Base-by-base conservation (phyloP, 2,888 invertebrate species). In the Cotesia congregata region DNA sequence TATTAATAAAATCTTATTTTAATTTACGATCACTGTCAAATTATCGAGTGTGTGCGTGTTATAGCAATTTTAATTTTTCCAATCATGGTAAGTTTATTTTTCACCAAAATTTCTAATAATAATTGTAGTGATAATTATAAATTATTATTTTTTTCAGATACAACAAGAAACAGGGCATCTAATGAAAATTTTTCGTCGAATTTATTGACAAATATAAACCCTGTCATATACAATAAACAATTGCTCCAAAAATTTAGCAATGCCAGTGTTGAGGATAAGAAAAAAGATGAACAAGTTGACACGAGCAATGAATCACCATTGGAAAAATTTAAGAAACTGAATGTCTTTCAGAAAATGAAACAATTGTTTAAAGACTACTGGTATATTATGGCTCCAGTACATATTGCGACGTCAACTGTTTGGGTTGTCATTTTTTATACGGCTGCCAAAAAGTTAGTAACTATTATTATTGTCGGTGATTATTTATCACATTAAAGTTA, bases 381-480 rank as follows among this genome's bases (percentile, higher is more conserved):
- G 96, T 98, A 99, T 90, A 95, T 99, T 74, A 90, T 98, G 76
- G 91, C 99, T 76, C 98, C 97, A 4, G 98, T 99, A 1, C 99
- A 99, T 90, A 86, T 95, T 70, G 92, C 93, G 17, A 98, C 98
- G 7, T 99, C 98, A 1, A 91, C 93, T 50, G 91, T 94, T 75
- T 99, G 98, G 98, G 94, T 95, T 89, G 95, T 94, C 15, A 91
- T 94, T 20, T 97, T 98, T 90, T 99, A 97, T 90, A 94, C 95
- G 86, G 90, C 94, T 83, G 95, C 96, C 7, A 93, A 93, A 90
- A 96, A 96, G 98, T 98, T 91, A 90, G 83, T 74, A 17, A 9
- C 15, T 6, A 7, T 60, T 6, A 59, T 20, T 62, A 71, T 38
- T 67, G 4, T 17, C 17, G 1, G 17, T 17, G 17, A 17, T 17